A percentile compares a stretch with the other conserved stretches of the same genome.
Evolutionary conservation across 2,888 invertebrate species (phyloP).

Genomic region (Lingula anatina): DNA sequence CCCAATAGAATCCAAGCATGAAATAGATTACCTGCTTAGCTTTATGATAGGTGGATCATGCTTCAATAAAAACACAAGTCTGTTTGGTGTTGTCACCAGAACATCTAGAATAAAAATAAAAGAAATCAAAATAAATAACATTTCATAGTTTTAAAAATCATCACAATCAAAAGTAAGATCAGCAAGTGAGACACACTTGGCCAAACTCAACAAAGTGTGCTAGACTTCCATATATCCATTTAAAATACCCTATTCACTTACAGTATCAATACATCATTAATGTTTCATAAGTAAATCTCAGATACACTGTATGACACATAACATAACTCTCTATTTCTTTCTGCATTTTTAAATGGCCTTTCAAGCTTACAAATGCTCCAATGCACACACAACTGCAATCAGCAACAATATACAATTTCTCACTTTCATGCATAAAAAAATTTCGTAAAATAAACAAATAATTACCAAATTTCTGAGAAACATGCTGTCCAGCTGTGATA

Average conservation of each 20-base stretch:
- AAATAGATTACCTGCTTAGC: constrained; percentile 53
- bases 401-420: no score
- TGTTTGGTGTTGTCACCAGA: constrained; percentile 89
- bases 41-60: constrained; percentile 70
- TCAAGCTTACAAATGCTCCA: no score
- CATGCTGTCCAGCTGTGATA: constrained; percentile 65
- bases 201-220: neutral
- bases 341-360: no score
- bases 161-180: neutral
- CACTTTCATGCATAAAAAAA: no score
- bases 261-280: no score
- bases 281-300: no score
- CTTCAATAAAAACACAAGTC: constrained; percentile 76
- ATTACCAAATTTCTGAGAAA: constrained; percentile 73
- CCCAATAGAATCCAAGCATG: neutral
- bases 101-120: constrained; percentile 62
- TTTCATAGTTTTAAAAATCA: neutral
- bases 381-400: no score
- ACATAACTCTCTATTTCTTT: no score
- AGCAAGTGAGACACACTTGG: neutral
- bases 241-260: no score
- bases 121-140: neutral
- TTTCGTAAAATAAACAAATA: constrained; percentile 1
- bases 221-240: no score
- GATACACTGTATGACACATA: no score